These are phyloP conservation scores for Eumaeus atala DNA, from an alignment of 1,140 invertebrate species.

Conservation along the genomic window DNA sequence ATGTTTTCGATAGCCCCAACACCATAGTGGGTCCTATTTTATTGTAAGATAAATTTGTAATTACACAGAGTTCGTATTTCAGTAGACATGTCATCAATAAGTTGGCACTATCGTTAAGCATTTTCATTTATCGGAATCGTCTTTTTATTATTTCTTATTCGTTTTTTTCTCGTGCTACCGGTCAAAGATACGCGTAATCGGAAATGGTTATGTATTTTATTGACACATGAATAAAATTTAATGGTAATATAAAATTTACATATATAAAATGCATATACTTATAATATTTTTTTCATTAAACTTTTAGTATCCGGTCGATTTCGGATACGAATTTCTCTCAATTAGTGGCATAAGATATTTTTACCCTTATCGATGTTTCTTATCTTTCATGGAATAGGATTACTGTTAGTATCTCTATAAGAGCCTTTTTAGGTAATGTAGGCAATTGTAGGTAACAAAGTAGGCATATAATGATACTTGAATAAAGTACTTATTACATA, in stretches of 20 bases:
- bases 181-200: not conserved
- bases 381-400: not conserved
- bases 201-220: constrained; percentile 4
- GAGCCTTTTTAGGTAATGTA: too few relatives aligned
- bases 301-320: constrained; percentile 4
- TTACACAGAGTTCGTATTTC: constrained; percentile 23
- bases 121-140: constrained; percentile 2
- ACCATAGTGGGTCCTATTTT: constrained; percentile 26
- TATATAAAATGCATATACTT: constrained; percentile 1
- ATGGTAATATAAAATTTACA: not conserved
- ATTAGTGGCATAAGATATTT: not conserved
- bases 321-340: not conserved
- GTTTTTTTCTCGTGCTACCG: not conserved
- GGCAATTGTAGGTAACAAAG: too few relatives aligned
- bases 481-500: too few relatives aligned
- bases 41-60: constrained; percentile 30
- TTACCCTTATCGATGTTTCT: not conserved
- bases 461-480: too few relatives aligned
- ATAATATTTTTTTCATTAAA: not conserved
- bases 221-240: constrained; percentile 4
- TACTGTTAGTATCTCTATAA: not conserved
- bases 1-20: constrained; percentile 21
- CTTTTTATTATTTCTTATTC: constrained; percentile 1
- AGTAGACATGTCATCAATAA: constrained; percentile 21
- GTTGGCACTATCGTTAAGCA: not conserved